phyloP scores from a whole-genome alignment of 2,888 invertebrate species.

The Tolmerus cingulatus region DNA sequence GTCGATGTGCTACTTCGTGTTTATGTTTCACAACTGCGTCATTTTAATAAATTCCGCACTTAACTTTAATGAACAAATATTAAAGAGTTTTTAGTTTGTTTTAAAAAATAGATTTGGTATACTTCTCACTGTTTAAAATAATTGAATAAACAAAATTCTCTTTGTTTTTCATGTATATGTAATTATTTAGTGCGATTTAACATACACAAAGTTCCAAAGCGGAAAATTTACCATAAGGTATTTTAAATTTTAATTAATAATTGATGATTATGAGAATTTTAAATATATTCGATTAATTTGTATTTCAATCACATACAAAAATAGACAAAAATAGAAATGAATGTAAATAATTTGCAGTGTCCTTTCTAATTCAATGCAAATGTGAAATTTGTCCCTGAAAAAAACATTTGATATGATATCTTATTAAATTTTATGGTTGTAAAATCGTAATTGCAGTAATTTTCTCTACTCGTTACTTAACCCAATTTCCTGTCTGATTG shows the following conservation, averaged over 20 bases:
- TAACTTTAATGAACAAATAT: background rate
- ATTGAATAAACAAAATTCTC: background rate
- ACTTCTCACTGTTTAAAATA: background rate
- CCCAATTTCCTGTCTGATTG: background rate
- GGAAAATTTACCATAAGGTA: background rate
- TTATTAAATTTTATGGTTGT: too few species aligned
- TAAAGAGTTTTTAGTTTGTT: background rate
- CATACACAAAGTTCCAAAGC: background rate
- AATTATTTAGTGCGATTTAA: too few species aligned
- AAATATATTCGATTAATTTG: background rate
- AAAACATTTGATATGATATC: too few species aligned
- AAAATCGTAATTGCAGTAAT: too few species aligned
- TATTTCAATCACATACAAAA: background rate
- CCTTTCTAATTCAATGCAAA: too few species aligned
- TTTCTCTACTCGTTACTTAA: too few species aligned
- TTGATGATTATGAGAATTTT: background rate
- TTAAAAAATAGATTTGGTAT: background rate
- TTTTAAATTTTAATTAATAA: background rate
- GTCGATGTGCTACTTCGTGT: background rate
- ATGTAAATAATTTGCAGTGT: background rate
- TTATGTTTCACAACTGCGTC: background rate
- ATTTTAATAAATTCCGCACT: background rate
- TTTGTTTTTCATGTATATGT: too few species aligned
- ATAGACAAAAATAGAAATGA: background rate
- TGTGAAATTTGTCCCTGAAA: too few species aligned